Evolutionary conservation across 2,888 invertebrate species (phyloP), one percentile per base, ranked within the genome.

Genomic region (Patella depressa): DNA sequence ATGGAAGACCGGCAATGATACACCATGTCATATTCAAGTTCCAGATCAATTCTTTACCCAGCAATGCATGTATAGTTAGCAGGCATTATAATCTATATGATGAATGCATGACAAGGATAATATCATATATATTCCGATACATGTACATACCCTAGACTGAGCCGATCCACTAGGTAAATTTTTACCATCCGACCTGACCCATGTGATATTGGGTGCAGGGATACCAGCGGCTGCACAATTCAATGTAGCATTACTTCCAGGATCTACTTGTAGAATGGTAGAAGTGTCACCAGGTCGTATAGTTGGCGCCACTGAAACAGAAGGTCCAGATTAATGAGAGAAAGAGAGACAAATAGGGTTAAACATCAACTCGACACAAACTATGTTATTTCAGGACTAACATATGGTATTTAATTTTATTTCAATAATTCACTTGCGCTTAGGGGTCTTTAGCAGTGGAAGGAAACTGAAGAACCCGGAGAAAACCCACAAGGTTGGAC

Each of bases 131-230:
- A 34, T 34, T 34, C 34, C 4, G 65, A 65, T 19, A 65, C 11
- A 19, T 65, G 4, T 75, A 76, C 82, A 73, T n/a, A 82, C 82
- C 78, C 79, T 81, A 69, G 79, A 79, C 69, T 81, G 81, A 55
- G 81, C 78, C 24, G 77, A 71, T 4, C 85, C 85, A 53, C 81
- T 82, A 11, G 89, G 90, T 7, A 91, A 80, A 11, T 84, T 73
- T 0, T 79, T 74, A 14, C 91, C 90, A 79, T 90, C 90, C 15
- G 90, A 88, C 74, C 91, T 81, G 29, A 88, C 87, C 91, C 91
- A 91, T 2, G 90, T 91, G 57, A 91, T 89, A 80, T 90, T 90
- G 3, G 91, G 91, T 15, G 75, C 77, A 0, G 91, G 91, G 72
- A 87, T 89, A 3, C 91, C 91, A n/a, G 84, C 82, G 2, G 91